Evolutionary conservation across 2,888 invertebrate genomes (phyloP).

Genomic region (Scaptomyza caliginosa): DNA sequence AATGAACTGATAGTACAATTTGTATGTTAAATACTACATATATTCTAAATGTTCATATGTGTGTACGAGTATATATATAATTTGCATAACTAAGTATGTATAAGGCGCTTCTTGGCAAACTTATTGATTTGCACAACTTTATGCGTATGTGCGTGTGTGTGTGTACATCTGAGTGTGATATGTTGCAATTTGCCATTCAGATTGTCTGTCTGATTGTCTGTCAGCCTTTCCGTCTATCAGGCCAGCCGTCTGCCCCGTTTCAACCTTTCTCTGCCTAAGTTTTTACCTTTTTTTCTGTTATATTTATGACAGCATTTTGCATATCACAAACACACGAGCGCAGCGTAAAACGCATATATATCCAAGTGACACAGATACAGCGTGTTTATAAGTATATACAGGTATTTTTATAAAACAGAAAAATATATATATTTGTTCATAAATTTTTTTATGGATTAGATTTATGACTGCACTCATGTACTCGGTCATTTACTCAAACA

Average conservation of each 20-base stretch:
- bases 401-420: neutral
- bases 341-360: neutral
- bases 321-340: constrained; percentile 21
- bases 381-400: constrained; percentile 15
- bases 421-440: neutral
- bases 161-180: constrained; percentile 1
- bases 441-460: neutral
- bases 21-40: constrained; percentile 5
- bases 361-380: constrained; percentile 20
- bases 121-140: constrained; percentile 41
- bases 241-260: neutral
- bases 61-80: constrained; percentile 12
- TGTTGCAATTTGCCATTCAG: constrained; percentile 35
- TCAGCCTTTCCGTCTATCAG: constrained; percentile 11
- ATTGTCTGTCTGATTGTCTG: constrained; percentile 10
- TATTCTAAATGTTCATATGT: constrained; percentile 13
- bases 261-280: constrained; percentile 5
- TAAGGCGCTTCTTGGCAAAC: constrained; percentile 14
- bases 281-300: constrained; percentile 33
- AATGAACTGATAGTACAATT: constrained; percentile 9
- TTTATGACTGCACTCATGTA: constrained; percentile 8
- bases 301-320: constrained; percentile 47
- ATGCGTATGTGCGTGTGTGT: constrained; percentile 2
- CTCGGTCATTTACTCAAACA: neutral
- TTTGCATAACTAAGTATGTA: constrained; percentile 19